These are phyloP conservation scores for Tyrophagus putrescentiae DNA, from an alignment of 1,140 invertebrate species.

Conservation along the genomic window DNA sequence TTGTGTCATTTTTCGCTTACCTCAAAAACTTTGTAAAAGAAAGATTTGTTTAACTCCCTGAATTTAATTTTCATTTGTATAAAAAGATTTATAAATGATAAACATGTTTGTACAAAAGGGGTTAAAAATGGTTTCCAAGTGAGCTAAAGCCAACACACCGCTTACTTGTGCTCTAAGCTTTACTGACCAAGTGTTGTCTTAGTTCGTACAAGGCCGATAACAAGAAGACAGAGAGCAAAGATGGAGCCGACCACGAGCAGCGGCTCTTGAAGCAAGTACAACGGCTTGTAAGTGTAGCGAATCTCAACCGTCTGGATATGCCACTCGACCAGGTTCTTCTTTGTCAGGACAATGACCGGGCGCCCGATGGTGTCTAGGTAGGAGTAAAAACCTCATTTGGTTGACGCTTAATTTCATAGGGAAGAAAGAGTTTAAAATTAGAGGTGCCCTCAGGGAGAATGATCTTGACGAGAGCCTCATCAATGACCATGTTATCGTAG, in stretches of 20 bases:
- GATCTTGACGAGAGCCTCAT: conserved; percentile 72
- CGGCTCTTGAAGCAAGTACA: conserved; percentile 73
- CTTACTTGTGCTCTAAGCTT: too few relatives aligned
- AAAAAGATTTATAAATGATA: conserved; percentile 1
- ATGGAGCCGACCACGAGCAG: conserved; percentile 64
- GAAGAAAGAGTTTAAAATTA: conserved; percentile 62
- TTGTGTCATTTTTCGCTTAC: not conserved
- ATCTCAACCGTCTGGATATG: conserved; percentile 81
- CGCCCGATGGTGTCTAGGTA: conserved; percentile 89
- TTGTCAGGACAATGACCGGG: conserved; percentile 66
- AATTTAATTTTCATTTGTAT: not conserved
- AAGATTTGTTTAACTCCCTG: not conserved
- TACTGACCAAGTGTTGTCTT: conserved; percentile 4
- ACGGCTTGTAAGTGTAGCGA: conserved; percentile 70
- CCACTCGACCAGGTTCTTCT: conserved; percentile 81
- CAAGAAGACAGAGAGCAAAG: conserved; percentile 72
- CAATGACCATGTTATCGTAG: conserved; percentile 89
- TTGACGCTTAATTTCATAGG: conserved; percentile 59
- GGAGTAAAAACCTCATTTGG: conserved; percentile 68
- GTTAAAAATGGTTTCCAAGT: too few relatives aligned
- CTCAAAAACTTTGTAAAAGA: not conserved
- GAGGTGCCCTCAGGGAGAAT: conserved; percentile 82
- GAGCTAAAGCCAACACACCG: too few relatives aligned
- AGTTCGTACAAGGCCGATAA: conserved; percentile 75
- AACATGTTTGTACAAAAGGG: not conserved